Base-by-base conservation (phyloP, 2,113 vertebrate species). In the Sceloporus tristichus region DNA sequence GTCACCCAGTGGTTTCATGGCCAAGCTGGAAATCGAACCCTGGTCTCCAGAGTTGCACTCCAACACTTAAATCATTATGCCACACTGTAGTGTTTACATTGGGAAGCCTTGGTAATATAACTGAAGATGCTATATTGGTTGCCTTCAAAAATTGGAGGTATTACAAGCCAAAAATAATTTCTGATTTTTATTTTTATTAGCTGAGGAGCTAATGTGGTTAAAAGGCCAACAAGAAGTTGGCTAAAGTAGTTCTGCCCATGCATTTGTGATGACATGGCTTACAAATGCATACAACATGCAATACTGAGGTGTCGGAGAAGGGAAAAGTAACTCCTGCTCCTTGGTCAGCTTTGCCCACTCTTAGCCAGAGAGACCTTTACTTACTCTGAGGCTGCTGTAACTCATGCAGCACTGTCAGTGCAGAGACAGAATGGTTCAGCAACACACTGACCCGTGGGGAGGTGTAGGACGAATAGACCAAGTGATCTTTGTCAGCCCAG, bases 341-440 rank as follows among this genome's bases (percentile, higher is more conserved):
- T 19, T 53, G 27, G 27, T 9, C 25, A 23, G 34, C 2, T 14
- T 65, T 77, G 25, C n/a, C 23, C 2, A 34, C 27, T 18, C 16
- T 62, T 71, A 71, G 29, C 53, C 38, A 62, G 66, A 25, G 18
- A n/a, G 18, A 42, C 2, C 1, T 86, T 59, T 4, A 95, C 95
- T 94, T 94, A 98, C 98, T 95, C 88, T 87, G 93, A 48, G 97
- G 97, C 89, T 98, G 98, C 82, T 97, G 97, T 2, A 97, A 96
- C 1, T 88, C 92, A 0, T 98, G 97, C 77, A 98, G 94, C n/a
- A 98, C 90, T 0, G 91, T 92, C 42, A 98, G 93, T 3, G 96
- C 77, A 0, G 97, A 96, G 59, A 97, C 2, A 0, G 96, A 86
- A 1, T 93, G 89, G 4, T 87, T 97, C 71, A 97, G 90, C 59